Evolutionary conservation across 2,888 invertebrate genomes (phyloP), one percentile per base, ranked within the genome.

Genomic region (Callyntrura guangdongensis): DNA sequence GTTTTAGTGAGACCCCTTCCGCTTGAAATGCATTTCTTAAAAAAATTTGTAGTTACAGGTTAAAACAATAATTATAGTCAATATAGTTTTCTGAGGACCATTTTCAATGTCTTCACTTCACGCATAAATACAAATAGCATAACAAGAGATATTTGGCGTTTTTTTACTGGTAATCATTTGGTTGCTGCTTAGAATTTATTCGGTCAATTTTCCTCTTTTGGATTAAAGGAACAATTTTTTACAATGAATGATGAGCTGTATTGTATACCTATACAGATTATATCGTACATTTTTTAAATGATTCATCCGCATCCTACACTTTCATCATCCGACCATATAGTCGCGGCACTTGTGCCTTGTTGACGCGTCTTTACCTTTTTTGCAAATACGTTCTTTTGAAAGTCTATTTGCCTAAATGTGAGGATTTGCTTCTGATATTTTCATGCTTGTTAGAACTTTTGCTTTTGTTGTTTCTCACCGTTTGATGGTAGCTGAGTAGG

Each of bases 391-490:
- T 36, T 36, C 36, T 53, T 53, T 12, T 53, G 53, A 53, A 53
- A n/a, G 5, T 67, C 36, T 67, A 12, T 67, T 67, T 27, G 14
- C 11, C 14, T 36, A 67, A 1, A 14, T 67, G 2, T 67, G 67
- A 25, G 67, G 27, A 74, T n/a, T 67, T 69, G 79, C 64, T 56
- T 87, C 25, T 64, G 67, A 85, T 81, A 72, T 86, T 61, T 89
- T 67, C 45, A 88, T 27, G 84, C 83, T 89, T 84, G 89, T 89
- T 89, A 89, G 89, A 83, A 84, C 89, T 61, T 74, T 20, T 36
- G 27, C 64, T 36, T 25, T 53, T 79, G 22, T 53, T 25, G 79
- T 79, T 27, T 85, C 20, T 27, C 53, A 53, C 27, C n/a, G n/a
- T n/a, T n/a, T 27, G n/a, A 45, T 25, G 22, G 25, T 64, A 64